These are phyloP conservation scores for Lagodon rhomboides DNA, from an alignment of 2,797 vertebrate species.

Conservation along the genomic window DNA sequence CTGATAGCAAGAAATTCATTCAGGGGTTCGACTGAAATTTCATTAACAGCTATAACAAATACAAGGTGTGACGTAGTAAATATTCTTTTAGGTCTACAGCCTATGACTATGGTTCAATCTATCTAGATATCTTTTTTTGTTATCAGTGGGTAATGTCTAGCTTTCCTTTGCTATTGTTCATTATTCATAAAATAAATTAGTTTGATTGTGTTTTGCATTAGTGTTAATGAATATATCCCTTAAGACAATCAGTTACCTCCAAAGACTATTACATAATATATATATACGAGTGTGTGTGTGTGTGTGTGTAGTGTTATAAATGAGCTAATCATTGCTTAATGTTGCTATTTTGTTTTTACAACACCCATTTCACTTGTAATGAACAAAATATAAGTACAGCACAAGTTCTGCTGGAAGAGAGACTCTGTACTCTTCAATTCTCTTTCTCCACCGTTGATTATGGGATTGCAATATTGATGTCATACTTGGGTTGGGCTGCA, in stretches of 20 bases:
- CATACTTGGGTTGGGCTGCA: conserved; percentile 97
- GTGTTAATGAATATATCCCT: not conserved
- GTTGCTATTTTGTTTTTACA: not conserved
- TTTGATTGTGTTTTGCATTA: not conserved
- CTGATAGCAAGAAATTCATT: conserved; percentile 8
- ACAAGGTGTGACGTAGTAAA: not conserved
- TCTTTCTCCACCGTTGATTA: not conserved
- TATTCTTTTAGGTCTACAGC: not conserved
- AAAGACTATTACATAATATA: too few species aligned
- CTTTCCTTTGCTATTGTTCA: not conserved
- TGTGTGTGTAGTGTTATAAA: not conserved
- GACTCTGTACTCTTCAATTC: not conserved
- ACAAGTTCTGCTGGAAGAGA: not conserved
- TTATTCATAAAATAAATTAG: not conserved
- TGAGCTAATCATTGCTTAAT: not conserved
- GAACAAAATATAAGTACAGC: not conserved
- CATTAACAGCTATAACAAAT: not conserved
- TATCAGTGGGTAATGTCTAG: not conserved
- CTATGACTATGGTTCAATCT: not conserved
- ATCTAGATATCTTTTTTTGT: not conserved
- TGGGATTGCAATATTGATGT: not conserved
- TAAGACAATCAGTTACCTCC: not conserved
- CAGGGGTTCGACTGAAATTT: not conserved
- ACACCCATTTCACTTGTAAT: too few species aligned
- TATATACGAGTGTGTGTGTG: too few species aligned